Base-by-base conservation (phyloP, 2,113 vertebrate genomes). In the Spermophilus dauricus region DNA sequence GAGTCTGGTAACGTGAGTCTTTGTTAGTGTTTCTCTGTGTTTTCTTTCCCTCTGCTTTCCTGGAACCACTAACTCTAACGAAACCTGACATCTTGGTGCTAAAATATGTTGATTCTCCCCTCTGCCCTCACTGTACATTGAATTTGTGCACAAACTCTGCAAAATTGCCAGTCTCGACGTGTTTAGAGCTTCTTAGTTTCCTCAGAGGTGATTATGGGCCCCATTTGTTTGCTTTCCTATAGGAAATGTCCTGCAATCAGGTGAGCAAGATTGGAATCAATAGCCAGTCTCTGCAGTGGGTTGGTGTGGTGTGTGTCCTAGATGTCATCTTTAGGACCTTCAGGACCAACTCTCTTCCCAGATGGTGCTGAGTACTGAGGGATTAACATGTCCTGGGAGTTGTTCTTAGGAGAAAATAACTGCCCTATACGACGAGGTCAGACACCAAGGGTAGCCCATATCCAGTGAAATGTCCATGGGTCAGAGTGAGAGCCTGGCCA, bases 61-160 rank as follows among this genome's bases (percentile, higher is more conserved):
- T 97, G 95, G 96, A 97, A 96, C 95, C 96, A 96, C 90, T 98
- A 98, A 97, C 96, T 78, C 63, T 98, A 98, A 98, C 97, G 96
- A 96, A 97, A 98, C 73, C 89, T 98, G 97, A 96, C 97, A 17
- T 97, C 94, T 92, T 86, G 70, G 94, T 97, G 88, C 92, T 96
- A 96, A 97, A 96, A 92, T 83, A 97, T 81, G 88, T 95, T 94
- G 90, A 91, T 69, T 94, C 94, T 96, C 95, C 83, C 5, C 75
- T 92, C 83, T 63, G 89, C 32, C 76, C 77, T 92, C 85, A 97
- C 92, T 92, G 51, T 93, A 51, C 77, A 42, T 88, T 92, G 92
- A 77, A 95, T 93, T 45, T 45, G 89, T 88, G 90, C 30, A 80
- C 56, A 85, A 81, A 34, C 63, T 92, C 30, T 39, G 58, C 67